Conservation (phyloP, 53 echinoderm and acorn worm species). For the Zoroaster sp. region DNA sequence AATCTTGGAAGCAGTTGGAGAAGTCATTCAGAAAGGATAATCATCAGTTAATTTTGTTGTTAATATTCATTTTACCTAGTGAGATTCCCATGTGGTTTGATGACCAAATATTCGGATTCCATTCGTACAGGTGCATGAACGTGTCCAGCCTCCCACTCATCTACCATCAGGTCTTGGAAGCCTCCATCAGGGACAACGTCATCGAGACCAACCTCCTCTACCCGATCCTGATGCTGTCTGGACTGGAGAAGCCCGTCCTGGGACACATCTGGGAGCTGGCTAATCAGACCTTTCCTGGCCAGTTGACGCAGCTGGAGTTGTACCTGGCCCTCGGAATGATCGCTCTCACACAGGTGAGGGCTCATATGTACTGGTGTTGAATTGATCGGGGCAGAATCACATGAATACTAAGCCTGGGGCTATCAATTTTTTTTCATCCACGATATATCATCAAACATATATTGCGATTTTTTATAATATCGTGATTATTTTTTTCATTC, state of each 20-base stretch:
- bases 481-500: too few relatives aligned
- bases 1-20: neutral
- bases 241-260: constrained; percentile 68
- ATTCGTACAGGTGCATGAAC: constrained; percentile 73
- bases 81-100: too few relatives aligned
- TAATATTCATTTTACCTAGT: neutral
- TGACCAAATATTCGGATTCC: too few relatives aligned
- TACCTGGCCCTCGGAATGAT: constrained; percentile 80
- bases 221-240: constrained; percentile 87
- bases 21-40: neutral
- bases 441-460: too few relatives aligned
- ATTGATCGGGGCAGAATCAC: neutral
- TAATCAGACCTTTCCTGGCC: constrained; percentile 81
- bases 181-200: constrained; percentile 60
- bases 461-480: too few relatives aligned
- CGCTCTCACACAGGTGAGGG: constrained; percentile 82
- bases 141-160: constrained; percentile 70
- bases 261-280: constrained; percentile 81
- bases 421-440: too few relatives aligned
- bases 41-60: neutral
- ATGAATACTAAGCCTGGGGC: neutral
- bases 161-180: constrained; percentile 89
- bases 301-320: constrained; percentile 73
- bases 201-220: constrained; percentile 84
- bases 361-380: neutral